These are phyloP conservation scores for Masticophis lateralis DNA, from an alignment of 2,797 vertebrate genomes.

Conservation along the genomic window DNA sequence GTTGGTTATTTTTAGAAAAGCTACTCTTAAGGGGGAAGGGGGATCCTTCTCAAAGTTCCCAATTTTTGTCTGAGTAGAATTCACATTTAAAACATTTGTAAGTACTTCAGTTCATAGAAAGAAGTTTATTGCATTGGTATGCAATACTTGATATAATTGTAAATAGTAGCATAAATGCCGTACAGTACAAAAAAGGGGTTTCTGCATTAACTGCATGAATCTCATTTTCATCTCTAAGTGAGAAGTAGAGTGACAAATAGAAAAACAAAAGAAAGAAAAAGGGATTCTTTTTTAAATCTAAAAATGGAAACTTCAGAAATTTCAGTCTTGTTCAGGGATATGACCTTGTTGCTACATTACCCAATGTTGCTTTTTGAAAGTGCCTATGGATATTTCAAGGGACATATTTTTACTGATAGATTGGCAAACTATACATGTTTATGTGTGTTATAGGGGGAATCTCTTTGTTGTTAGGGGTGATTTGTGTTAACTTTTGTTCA, in stretches of 20 bases:
- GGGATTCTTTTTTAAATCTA: slow-evolving; percentile 1
- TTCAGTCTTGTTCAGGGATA: not conserved
- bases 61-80: not conserved
- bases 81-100: not conserved
- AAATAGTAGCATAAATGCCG: slow-evolving; percentile 1
- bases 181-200: not conserved
- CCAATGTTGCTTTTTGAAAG: not conserved
- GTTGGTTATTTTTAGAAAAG: slow-evolving; percentile 39
- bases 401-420: not conserved
- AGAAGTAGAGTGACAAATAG: slow-evolving; percentile 20
- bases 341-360: not conserved
- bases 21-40: slow-evolving; percentile 14
- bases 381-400: not conserved
- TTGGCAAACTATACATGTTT: not conserved
- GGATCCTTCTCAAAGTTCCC: not conserved
- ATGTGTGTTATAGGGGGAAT: not conserved
- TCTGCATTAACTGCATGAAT: not conserved
- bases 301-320: not conserved
- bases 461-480: not conserved
- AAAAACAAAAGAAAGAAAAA: not conserved
- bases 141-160: not conserved
- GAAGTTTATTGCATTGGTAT: not conserved
- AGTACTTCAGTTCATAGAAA: not conserved
- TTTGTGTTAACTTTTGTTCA: not conserved
- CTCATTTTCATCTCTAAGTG: slow-evolving; percentile 16